Conservation (phyloP, 1,140 invertebrate species). For the Diuraphis noxia region DNA sequence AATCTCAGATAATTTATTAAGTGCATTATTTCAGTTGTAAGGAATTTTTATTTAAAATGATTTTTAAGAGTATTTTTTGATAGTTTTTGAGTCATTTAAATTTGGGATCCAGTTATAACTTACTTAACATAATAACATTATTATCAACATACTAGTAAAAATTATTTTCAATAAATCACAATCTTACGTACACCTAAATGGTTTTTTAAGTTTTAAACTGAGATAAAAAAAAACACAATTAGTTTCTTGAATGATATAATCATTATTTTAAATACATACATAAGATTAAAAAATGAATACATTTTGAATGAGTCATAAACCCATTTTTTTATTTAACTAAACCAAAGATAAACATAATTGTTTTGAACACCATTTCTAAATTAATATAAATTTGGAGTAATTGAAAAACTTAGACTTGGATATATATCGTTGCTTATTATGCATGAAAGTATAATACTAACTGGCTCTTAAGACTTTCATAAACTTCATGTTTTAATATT, state of each 20-base stretch:
- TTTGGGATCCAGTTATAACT: not conserved
- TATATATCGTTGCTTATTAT: not conserved
- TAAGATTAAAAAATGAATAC: not conserved
- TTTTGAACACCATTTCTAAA: not conserved
- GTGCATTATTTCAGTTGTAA: no score
- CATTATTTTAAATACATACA: not conserved
- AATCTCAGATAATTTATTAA: not conserved
- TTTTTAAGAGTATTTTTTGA: not conserved
- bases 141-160: not conserved
- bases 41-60: no score
- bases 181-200: no score
- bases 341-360: not conserved
- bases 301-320: not conserved
- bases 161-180: no score
- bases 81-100: not conserved
- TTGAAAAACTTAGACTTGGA: conserved; percentile 24
- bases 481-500: conserved; percentile 33
- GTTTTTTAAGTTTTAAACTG: no score
- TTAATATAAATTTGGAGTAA: not conserved
- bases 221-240: not conserved
- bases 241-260: not conserved
- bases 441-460: not conserved
- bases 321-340: not conserved
- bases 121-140: not conserved
- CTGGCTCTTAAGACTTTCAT: not conserved